These are phyloP conservation scores for Gorsachius magnificus DNA, from an alignment of 2,797 vertebrate genomes.

Conservation along the genomic window DNA sequence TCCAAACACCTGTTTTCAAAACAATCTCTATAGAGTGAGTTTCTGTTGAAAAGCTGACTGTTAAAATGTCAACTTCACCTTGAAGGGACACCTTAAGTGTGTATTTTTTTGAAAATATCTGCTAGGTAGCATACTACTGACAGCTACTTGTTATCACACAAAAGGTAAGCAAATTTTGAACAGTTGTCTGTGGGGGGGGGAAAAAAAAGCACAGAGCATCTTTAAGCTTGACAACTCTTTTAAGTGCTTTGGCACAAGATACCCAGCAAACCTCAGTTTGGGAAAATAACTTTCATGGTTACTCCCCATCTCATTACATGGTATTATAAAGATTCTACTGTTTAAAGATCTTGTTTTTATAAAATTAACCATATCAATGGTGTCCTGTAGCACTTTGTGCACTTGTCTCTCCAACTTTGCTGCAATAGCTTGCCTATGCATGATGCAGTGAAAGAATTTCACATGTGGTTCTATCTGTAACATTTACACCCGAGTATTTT, in stretches of 20 bases:
- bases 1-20: not conserved
- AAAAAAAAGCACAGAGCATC: not conserved
- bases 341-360: not conserved
- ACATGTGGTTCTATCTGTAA: not conserved
- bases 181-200: not conserved
- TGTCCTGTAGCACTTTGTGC: not conserved
- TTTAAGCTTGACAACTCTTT: not conserved
- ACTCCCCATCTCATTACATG: not conserved
- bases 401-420: not conserved
- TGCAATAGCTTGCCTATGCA: not conserved
- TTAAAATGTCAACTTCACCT: not conserved
- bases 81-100: not conserved
- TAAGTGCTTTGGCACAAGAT: not conserved
- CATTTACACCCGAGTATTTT: not conserved
- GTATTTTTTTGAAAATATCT: not conserved
- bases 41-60: not conserved
- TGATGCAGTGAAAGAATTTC: not conserved
- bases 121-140: not conserved
- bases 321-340: not conserved
- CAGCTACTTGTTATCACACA: not conserved
- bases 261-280: not conserved
- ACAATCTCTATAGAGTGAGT: not conserved
- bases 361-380: rapidly evolving
- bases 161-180: not conserved
- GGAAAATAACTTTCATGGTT: not conserved